A percentile compares a stretch with the other conserved stretches of the same genome.
Conservation (phyloP, 2,888 invertebrate species). For the Acleris emargana region DNA sequence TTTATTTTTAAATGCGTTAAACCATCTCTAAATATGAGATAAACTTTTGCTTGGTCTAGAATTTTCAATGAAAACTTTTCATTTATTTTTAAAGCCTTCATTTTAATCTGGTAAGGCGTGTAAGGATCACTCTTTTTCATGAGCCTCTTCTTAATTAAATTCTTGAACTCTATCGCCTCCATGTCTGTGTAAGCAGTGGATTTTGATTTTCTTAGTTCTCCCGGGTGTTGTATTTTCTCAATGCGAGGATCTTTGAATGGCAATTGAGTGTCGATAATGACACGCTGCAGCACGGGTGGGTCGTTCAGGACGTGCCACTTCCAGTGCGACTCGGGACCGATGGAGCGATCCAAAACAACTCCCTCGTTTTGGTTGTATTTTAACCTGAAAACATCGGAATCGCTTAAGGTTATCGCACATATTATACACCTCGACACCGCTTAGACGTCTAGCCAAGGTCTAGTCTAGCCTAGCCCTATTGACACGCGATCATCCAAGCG, state of each 20-base stretch:
- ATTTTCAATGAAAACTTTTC: slow-evolving; percentile 71
- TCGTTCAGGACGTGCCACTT: slow-evolving; percentile 78
- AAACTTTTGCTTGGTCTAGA: slow-evolving; percentile 70
- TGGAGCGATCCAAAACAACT: slow-evolving; percentile 65
- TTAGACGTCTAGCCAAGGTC: too few relatives aligned
- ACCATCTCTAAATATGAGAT: slow-evolving; percentile 70
- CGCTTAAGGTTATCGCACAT: too few relatives aligned
- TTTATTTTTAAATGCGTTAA: slow-evolving; percentile 69
- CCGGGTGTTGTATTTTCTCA: slow-evolving; percentile 53
- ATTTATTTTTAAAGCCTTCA: slow-evolving; percentile 76
- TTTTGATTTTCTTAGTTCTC: slow-evolving; percentile 44
- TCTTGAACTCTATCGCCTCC: slow-evolving; percentile 74
- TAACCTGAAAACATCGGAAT: slow-evolving; percentile 49
- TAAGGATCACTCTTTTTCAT: slow-evolving; percentile 67
- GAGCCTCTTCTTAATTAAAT: slow-evolving; percentile 72
- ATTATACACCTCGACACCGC: too few relatives aligned
- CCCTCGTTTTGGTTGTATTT: slow-evolving; percentile 80
- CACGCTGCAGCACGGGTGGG: slow-evolving; percentile 72
- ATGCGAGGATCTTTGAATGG: slow-evolving; percentile 71
- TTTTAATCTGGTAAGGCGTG: slow-evolving; percentile 74
- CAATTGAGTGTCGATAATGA: slow-evolving; percentile 75
- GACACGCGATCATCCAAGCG: too few relatives aligned
- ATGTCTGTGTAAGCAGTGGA: slow-evolving; percentile 68
- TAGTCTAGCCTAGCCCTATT: too few relatives aligned
- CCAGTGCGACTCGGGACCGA: slow-evolving; percentile 75